Base-by-base conservation (phyloP, 2,888 invertebrate genomes). In the Acheta domesticus region DNA sequence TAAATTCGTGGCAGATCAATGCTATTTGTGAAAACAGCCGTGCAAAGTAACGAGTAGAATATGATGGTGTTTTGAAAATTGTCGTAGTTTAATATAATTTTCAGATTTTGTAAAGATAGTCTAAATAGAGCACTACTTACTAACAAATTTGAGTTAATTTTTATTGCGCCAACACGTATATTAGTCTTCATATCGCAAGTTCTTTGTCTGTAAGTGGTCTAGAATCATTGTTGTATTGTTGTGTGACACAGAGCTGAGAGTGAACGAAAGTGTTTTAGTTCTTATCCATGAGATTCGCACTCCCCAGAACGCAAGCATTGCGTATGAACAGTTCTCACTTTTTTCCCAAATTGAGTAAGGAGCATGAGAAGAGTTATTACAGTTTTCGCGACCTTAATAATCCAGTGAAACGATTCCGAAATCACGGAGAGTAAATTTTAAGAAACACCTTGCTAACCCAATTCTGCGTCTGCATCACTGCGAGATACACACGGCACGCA, bases 401-500 rank as follows among this genome's bases (percentile, higher is more conserved):
- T 62, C 62, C 14, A 62, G 62, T 62, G 62, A 62, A n/a, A 62
- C 62, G 62, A 62, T 62, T 62, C 62, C 62, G 62, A 62, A 62
- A 62, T 62, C 62, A n/a, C n/a, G 62, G 62, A 62, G 62, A 62
- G 62, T 62, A 62, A 62, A 62, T 62, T 62, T 62, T 62, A n/a
- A 62, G 62, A 62, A 62, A 62, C 62, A 62, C 62, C 62, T 62
- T n/a, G 62, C 62, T 62, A 62, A 62, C 62, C 62, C 62, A 62
- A n/a, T 62, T 62, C 62, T 62, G 62, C 14, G 62, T n/a, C n/a
- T 62, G 16, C 62, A 62, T n/a, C 36, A 36, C 62, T 14, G n/a
- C 62, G 62, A 36, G 36, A 36, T 36, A 36, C 36, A 36, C 36
- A 36, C 36, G 62, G 62, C 62, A 62, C 62, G 62, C 62, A 36